Base-by-base conservation (phyloP, 2,888 invertebrate species). In the Eristalis intricaria region DNA sequence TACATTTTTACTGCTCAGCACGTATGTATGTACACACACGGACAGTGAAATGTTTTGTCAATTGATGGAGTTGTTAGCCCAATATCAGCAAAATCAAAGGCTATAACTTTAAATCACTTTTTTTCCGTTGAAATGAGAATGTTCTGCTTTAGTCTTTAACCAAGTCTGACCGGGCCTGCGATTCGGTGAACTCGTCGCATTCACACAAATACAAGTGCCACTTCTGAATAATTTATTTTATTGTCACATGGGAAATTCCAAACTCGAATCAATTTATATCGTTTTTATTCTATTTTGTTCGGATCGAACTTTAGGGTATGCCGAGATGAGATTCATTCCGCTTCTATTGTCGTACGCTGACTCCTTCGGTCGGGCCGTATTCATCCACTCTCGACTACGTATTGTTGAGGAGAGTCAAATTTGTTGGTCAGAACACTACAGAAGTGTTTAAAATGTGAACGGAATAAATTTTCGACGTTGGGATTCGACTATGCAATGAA, bases 221-320 rank as follows among this genome's bases (percentile, higher is more conserved):
- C 73, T 86, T 69, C 73, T 83, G 83, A 86, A 86, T 86, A 86
- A 78, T 86, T 86, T 86, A 86, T 86, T 86, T 86, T 86, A 86
- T 83, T 86, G 83, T 70, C 82, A 83, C 86, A 77, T 64, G 86
- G 86, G 86, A 86, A 82, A 86, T 86, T 83, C 70, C 77, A 63
- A 82, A 86, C 73, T 86, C 70, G 63, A 86, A 86, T 83, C 86
- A 86, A 86, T 86, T 86, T 86, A 86, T 86, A 86, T 83, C 77
- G 83, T 86, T 86, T 83, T 70, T 70, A 86, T 78, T 86, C 86
- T 74, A 82, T 74, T 82, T 86, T 78, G 38, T 60, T 73, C 60
- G 69, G 29, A 78, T 83, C 70, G 78, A 86, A 86, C 74, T 83
- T 82, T 69, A 61, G 76, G 81, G 71, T 81, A 77, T 73, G 58